phyloP scores from a whole-genome alignment of 2,888 invertebrate species.

The Latrodectus hesperus region DNA sequence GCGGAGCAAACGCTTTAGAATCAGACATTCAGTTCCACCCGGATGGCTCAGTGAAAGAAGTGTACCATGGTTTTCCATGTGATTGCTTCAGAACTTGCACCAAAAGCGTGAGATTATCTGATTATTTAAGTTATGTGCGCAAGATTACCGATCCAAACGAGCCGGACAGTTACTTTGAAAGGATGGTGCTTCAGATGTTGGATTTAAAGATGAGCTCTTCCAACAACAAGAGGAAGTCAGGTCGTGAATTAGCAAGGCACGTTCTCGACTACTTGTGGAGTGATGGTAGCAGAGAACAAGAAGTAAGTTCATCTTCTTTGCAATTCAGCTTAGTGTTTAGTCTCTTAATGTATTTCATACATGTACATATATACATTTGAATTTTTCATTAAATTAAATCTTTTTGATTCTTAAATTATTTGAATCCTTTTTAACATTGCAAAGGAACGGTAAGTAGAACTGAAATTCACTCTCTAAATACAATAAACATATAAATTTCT shows the following conservation, averaged over 20 bases:
- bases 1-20: constrained; percentile 72
- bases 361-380: too few species aligned
- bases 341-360: too few species aligned
- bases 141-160: constrained; percentile 65
- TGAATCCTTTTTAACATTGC: too few species aligned
- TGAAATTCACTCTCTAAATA: too few species aligned
- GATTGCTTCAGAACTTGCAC: constrained; percentile 71
- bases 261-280: constrained; percentile 55
- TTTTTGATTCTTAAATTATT: too few species aligned
- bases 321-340: neutral
- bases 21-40: constrained; percentile 71
- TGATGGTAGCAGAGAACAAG: constrained; percentile 29
- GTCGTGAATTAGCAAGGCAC: constrained; percentile 45
- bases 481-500: too few species aligned
- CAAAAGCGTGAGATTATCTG: constrained; percentile 55
- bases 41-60: constrained; percentile 69
- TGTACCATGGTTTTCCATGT: constrained; percentile 72
- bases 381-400: too few species aligned
- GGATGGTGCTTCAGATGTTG: constrained; percentile 51
- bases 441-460: too few species aligned
- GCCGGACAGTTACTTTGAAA: constrained; percentile 21
- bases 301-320: constrained; percentile 15
- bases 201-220: constrained; percentile 48
- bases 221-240: constrained; percentile 22
- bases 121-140: constrained; percentile 69